These are phyloP conservation scores for Ochotona curzoniae DNA, from an alignment of 2,113 vertebrate species.

Conservation along the genomic window DNA sequence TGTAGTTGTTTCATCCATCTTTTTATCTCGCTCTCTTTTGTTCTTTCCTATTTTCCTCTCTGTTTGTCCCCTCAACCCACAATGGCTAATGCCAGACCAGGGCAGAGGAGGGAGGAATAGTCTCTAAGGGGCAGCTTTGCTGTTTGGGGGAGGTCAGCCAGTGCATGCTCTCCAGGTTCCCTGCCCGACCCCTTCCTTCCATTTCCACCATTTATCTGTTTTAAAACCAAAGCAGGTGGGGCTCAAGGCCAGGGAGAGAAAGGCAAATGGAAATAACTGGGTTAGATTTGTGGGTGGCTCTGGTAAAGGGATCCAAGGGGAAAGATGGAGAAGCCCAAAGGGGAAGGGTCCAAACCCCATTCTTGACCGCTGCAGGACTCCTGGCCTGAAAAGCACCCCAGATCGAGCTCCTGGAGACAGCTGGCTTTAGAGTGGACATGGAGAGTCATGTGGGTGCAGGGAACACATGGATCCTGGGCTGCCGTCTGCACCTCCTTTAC, in stretches of 20 bases:
- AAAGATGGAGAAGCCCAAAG: neutral
- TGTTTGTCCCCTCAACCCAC: too few relatives aligned
- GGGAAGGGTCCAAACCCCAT: neutral
- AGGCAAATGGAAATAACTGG: neutral
- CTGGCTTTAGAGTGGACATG: neutral
- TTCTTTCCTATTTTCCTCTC: too few relatives aligned
- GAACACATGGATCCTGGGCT: rapidly evolving
- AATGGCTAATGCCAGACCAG: too few relatives aligned
- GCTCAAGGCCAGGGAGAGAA: neutral
- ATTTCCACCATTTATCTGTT: neutral
- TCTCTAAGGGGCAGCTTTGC: neutral
- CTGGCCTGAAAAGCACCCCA: neutral
- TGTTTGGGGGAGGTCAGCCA: neutral
- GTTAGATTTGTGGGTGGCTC: neutral
- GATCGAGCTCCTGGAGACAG: neutral
- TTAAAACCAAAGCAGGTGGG: neutral
- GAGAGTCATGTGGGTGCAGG: neutral
- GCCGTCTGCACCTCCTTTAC: rapidly evolving
- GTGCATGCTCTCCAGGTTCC: neutral
- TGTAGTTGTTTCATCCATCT: neutral
- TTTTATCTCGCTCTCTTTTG: too few relatives aligned
- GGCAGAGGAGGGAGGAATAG: neutral
- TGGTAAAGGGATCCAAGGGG: neutral
- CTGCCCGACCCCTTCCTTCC: neutral
- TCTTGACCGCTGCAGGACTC: neutral